Evolutionary conservation across 2,888 invertebrate species (phyloP).

Genomic region (Bombylius discolor): DNA sequence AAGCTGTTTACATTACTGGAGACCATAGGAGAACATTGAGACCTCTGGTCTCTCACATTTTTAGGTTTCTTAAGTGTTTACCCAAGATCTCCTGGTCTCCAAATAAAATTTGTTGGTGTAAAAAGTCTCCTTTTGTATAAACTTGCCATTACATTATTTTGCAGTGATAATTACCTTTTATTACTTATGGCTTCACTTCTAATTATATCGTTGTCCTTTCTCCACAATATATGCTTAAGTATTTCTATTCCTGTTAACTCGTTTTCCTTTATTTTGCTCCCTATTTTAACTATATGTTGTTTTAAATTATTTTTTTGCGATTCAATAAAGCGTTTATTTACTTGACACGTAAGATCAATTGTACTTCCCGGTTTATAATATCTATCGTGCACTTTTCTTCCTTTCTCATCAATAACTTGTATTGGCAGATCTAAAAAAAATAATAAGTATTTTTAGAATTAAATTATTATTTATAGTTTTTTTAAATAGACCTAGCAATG

Average conservation of each 20-base stretch:
- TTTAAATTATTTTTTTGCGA: background rate
- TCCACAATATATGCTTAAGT: constrained; percentile 24
- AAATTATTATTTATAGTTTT: too few species aligned
- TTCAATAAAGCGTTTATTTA: constrained; percentile 35
- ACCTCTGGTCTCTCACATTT: too few species aligned
- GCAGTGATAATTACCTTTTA: constrained; percentile 18
- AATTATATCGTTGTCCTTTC: constrained; percentile 24
- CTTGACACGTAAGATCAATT: constrained; percentile 52
- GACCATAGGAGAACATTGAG: too few species aligned
- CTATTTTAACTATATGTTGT: background rate
- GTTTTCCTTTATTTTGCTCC: background rate
- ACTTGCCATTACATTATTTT: background rate
- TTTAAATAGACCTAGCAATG: too few species aligned
- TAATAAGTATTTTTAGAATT: too few species aligned
- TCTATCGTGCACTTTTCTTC: constrained; percentile 54
- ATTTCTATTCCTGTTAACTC: background rate
- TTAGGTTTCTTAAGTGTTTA: too few species aligned
- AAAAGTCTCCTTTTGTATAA: too few species aligned
- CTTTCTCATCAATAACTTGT: constrained; percentile 56
- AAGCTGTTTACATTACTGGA: too few species aligned
- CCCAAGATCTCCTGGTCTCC: too few species aligned
- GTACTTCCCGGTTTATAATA: constrained; percentile 63
- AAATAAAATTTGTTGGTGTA: too few species aligned
- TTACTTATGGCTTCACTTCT: constrained; percentile 20
- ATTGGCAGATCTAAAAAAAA: constrained; percentile 51